Percentiles rank a stretch among this genome's conserved stretches.
Evolutionary conservation across 2,113 vertebrate genomes (phyloP).

Genomic region (Lasiurus cinereus): DNA sequence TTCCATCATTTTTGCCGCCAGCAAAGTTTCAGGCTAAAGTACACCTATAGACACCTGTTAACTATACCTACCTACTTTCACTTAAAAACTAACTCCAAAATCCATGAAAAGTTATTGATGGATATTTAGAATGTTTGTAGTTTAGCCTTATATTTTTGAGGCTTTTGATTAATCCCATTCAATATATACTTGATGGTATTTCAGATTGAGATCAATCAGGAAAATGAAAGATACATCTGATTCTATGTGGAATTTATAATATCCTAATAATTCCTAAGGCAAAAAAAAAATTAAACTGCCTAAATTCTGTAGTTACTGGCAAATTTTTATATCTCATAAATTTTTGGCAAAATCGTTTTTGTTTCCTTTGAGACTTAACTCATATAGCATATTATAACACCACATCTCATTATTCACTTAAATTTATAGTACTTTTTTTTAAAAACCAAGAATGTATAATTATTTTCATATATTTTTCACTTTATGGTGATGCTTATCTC

Average conservation of each 20-base stretch:
- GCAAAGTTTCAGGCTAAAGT: background rate
- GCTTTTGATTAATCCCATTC: background rate
- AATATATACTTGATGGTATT: background rate
- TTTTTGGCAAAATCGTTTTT: background rate
- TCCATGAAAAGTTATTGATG: background rate
- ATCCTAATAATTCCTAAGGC: background rate
- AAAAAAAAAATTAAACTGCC: background rate
- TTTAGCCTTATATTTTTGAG: background rate
- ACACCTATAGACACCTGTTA: background rate
- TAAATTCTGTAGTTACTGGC: background rate
- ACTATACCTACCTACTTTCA: background rate
- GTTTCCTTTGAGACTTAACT: background rate
- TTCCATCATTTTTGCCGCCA: background rate
- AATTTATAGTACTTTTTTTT: slow-evolving; percentile 43
- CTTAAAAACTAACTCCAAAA: background rate
- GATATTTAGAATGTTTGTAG: background rate
- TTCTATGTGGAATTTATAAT: slow-evolving; percentile 10
- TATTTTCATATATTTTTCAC: slow-evolving; percentile 36
- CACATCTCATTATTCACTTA: background rate
- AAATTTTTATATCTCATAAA: background rate
- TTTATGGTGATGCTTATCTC: background rate
- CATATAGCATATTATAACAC: background rate
- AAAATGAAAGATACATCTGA: background rate
- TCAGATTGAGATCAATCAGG: background rate
- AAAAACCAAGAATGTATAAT: background rate